phyloP scores from a whole-genome alignment of 2,113 vertebrate genomes.

The Himantopus leucocephalus region DNA sequence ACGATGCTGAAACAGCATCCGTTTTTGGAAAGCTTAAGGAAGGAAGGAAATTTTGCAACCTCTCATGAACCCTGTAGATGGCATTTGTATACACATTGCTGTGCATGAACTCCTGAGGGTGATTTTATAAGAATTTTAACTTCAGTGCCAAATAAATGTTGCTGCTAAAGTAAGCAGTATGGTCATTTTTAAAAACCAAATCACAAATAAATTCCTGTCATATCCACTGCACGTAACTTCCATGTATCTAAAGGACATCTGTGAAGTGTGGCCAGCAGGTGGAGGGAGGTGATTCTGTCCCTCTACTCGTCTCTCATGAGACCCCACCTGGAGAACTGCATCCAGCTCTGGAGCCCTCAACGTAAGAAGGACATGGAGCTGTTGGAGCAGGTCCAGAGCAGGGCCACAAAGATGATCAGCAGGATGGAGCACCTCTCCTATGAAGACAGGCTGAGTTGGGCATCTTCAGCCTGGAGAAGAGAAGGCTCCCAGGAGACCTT shows the following conservation, averaged over 20 bases:
- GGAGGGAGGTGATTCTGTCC: too few relatives aligned
- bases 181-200: rapidly evolving
- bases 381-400: too few relatives aligned
- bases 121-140: neutral
- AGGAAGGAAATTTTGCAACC: neutral
- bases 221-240: neutral
- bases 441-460: too few relatives aligned
- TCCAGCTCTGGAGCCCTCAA: too few relatives aligned
- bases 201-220: neutral
- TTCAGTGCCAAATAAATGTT: neutral
- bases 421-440: too few relatives aligned
- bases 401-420: too few relatives aligned
- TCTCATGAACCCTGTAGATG: neutral
- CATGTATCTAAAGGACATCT: neutral
- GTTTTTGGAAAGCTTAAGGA: neutral
- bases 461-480: too few relatives aligned
- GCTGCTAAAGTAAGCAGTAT: neutral
- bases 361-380: too few relatives aligned
- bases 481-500: too few relatives aligned
- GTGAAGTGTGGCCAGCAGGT: neutral
- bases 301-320: too few relatives aligned
- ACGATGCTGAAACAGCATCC: rapidly evolving
- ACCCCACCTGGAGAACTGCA: too few relatives aligned
- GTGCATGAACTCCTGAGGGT: neutral
- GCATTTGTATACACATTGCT: neutral